Evolutionary conservation across 2,113 vertebrate species (phyloP).

Genomic region (Callorhinus ursinus): DNA sequence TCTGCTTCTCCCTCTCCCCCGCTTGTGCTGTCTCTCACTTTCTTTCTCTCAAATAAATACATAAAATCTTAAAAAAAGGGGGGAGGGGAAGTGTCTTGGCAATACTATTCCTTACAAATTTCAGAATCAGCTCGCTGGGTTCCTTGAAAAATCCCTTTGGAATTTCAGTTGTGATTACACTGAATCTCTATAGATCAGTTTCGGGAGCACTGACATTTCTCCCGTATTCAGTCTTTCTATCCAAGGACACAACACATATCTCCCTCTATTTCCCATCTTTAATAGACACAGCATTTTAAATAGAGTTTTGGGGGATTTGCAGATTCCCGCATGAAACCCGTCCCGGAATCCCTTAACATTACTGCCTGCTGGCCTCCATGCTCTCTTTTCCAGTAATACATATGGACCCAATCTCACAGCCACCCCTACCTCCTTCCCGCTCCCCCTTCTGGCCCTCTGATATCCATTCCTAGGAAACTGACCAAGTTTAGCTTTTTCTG

Average conservation of each 20-base stretch:
- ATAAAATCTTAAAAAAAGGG: background rate
- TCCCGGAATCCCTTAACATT: background rate
- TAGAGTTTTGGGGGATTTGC: background rate
- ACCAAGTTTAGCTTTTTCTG: background rate
- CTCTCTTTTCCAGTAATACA: background rate
- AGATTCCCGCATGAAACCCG: background rate
- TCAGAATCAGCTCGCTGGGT: background rate
- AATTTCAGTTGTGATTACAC: background rate
- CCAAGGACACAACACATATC: background rate
- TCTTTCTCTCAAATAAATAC: background rate
- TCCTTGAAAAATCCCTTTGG: background rate
- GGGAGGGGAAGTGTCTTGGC: background rate
- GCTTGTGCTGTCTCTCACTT: background rate
- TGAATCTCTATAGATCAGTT: background rate
- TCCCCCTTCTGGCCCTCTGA: background rate
- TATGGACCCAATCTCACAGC: background rate
- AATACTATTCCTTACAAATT: background rate
- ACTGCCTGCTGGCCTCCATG: background rate
- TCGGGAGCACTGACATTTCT: background rate
- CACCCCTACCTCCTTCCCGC: background rate
- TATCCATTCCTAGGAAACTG: background rate
- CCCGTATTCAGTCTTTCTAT: background rate
- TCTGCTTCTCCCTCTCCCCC: background rate
- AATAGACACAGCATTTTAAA: background rate
- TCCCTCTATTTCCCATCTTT: background rate